Evolutionary conservation across 2,888 invertebrate genomes (phyloP).

Genomic region (Halocaridina rubra): DNA sequence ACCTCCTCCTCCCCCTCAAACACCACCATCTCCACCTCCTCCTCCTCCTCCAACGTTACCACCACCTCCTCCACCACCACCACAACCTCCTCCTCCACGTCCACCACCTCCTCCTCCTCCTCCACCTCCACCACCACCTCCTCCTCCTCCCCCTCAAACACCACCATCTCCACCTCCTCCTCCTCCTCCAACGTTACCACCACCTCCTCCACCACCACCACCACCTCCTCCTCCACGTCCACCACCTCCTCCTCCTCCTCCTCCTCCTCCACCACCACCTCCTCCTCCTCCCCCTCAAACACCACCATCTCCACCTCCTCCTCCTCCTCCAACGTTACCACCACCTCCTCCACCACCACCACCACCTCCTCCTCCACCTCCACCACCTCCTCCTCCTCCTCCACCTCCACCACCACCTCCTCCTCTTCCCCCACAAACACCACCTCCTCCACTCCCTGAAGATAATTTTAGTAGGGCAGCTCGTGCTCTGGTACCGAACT

Average conservation of each 20-base stretch:
- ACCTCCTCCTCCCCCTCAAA: not conserved
- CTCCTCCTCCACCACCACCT: not conserved
- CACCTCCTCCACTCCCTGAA: not conserved
- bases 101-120: not conserved
- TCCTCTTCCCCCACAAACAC: not conserved
- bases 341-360: not conserved
- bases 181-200: not conserved
- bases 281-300: not conserved
- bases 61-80: too few relatives aligned
- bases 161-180: not conserved
- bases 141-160: not conserved
- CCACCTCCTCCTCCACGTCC: not conserved
- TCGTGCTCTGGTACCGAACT: slow-evolving; percentile 19
- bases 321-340: not conserved
- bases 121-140: not conserved
- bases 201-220: not conserved
- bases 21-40: too few relatives aligned
- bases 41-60: too few relatives aligned
- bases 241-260: not conserved
- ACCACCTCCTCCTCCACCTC: not conserved
- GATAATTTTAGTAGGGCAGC: not conserved
- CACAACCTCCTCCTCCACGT: not conserved
- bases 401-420: slow-evolving; percentile 2
- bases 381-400: slow-evolving; percentile 24
- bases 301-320: not conserved